Conservation (phyloP, 37 sponge, comb jelly and placozoan genomes). For the Aphrocallistes beatrix region DNA sequence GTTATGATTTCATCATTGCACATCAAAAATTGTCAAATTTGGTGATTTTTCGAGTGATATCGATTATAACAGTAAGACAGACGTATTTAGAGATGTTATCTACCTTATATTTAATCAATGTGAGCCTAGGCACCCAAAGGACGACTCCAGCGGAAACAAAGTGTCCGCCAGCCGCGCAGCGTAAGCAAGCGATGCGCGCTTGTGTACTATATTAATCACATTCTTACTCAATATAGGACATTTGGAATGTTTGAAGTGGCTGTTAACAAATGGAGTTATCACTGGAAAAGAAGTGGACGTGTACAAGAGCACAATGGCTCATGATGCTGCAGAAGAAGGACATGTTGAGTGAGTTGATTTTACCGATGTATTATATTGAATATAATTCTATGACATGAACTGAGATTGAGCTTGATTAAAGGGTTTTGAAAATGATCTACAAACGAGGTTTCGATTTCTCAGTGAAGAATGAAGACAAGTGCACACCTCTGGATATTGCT, state of each 20-base stretch:
- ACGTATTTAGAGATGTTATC: no score
- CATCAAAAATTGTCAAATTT: no score
- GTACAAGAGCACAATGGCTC: not conserved
- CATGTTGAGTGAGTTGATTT: not conserved
- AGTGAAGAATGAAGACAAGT: not conserved
- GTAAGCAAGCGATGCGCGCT: no score
- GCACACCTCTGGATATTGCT: not conserved
- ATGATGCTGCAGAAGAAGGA: not conserved
- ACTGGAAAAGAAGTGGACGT: not conserved
- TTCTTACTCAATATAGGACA: not conserved
- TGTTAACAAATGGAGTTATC: not conserved
- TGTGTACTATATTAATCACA: no score
- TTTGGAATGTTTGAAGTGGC: not conserved
- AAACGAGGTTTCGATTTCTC: not conserved
- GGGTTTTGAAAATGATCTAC: not conserved
- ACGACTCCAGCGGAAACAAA: no score
- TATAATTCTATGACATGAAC: not conserved
- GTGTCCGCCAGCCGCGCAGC: no score
- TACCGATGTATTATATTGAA: not conserved
- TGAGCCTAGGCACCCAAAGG: no score
- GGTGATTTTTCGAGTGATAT: no score
- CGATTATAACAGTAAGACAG: no score
- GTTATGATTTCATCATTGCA: no score
- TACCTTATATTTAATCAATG: no score
- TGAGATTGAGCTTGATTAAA: not conserved